Evolutionary conservation across 2,888 invertebrate genomes (phyloP), one percentile per base, ranked within the genome.

Genomic region (Lycia hirtaria): DNA sequence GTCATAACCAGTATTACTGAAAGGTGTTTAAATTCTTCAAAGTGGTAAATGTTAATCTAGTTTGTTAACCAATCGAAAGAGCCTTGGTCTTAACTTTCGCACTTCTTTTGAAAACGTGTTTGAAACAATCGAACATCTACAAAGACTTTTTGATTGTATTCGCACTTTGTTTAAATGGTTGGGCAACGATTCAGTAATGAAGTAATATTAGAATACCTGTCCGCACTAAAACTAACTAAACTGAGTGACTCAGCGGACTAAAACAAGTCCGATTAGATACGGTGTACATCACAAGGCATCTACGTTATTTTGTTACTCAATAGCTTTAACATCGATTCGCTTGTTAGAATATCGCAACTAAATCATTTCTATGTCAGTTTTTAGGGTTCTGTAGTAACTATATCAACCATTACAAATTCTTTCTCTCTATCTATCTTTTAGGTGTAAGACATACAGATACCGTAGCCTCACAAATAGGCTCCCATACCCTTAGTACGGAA

Each of bases 81-180:
- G 28, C 41, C 41, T 41, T 41, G 41, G 26, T 28, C 26, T 26
- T 26, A 24, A 41, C 41, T 41, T 41, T 41, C 41, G 35, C 47
- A 35, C 35, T 35, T 33, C 22, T 45, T 33, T 47, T 47, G 17
- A 35, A 35, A 47, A 24, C 33, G 4, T 26, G 22, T 47, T 35
- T 35, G 24, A 47, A 47, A 47, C 35, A 35, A 47, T 35, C 37
- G 35, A 37, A 35, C 22, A 15, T 47, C 15, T 17, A 24, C 41
- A 41, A 15, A 47, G 15, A 35, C 35, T 35, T 35, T 45, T 12
- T 22, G 35, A 47, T 45, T 20, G 20, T 32, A 10, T 20, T 45
- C 33, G 20, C 12, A 45, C 19, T 44, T 44, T 33, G 15, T 47
- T 47, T 33, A 30, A n/a, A n/a, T 33, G 10, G 22, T 47, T 24